Base-by-base conservation (phyloP, 2,888 invertebrate genomes). In the Timandra comae region DNA sequence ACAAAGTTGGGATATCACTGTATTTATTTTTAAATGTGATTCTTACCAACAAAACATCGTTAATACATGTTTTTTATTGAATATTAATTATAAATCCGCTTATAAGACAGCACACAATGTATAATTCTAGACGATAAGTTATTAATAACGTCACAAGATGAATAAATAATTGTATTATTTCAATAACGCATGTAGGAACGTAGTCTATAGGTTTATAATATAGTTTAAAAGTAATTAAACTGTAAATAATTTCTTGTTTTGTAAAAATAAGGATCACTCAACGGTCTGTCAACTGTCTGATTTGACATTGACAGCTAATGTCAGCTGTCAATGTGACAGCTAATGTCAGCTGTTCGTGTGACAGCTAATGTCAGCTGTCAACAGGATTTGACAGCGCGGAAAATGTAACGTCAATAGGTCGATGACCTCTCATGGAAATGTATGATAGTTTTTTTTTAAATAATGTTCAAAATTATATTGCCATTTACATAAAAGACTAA, bases 401-500 rank as follows among this genome's bases (percentile, higher is more conserved):
- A 30, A 42, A 38, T 36, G 33, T 33, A 38, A 43, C 32, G 42
- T 42, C 42, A 48, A 41, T 32, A 29, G 41, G 43, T 50, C 44
- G 23, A 31, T 27, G 49, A 50, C 51, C 41, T 33, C 38, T 41
- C 35, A 35, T 19, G 36, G 28, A 34, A 41, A 41, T 62, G 58
- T 67, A 67, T 62, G 61, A 59, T 60, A 51, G 41, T 37, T 41
- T 34, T 46, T 49, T 61, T 56, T 56, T 68, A 66, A 73, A 68
- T 76, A 77, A 79, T 81, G 77, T 84, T 84, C 79, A 80, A 77
- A 75, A 76, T 74, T 79, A 65, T 73, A 75, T 58, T 82, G 84
- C 84, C 84, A 84, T 84, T 72, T 74, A 67, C 61, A 69, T 65
- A 76, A 74, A 84, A 82, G 82, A 84, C 84, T 82, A 81, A 82